A percentile compares a stretch with the other conserved stretches of the same genome.
Evolutionary conservation across 2,113 vertebrate genomes (phyloP).

Genomic region (Eupsittula cactorum): DNA sequence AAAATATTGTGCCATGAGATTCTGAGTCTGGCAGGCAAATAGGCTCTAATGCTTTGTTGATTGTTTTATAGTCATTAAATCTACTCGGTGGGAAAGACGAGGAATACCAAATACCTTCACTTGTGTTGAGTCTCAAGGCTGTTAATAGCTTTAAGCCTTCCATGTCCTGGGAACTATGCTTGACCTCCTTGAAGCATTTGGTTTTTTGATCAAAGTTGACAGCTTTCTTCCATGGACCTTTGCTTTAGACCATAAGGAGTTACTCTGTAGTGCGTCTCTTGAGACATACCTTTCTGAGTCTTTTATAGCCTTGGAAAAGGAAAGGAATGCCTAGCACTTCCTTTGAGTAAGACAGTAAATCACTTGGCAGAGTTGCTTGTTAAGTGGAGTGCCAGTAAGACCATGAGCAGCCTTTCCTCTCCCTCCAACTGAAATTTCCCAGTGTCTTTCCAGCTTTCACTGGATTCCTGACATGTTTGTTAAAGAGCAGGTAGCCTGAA

Average conservation of each 20-base stretch:
- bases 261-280: background rate
- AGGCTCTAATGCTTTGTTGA: background rate
- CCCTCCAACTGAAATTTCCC: background rate
- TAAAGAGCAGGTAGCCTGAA: background rate
- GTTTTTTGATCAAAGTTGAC: background rate
- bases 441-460: background rate
- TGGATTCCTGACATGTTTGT: background rate
- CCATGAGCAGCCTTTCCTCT: background rate
- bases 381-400: background rate
- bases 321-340: conserved; percentile 41
- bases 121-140: background rate
- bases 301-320: background rate
- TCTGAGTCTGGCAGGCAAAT: background rate
- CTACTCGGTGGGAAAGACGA: background rate
- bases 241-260: background rate
- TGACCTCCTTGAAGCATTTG: background rate
- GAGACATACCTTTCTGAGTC: background rate
- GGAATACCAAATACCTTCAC: background rate
- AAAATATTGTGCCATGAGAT: background rate
- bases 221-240: background rate
- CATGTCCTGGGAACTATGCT: background rate
- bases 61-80: background rate
- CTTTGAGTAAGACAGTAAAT: background rate
- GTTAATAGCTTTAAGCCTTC: background rate
- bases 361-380: background rate